Evolutionary conservation across 2,888 invertebrate species (phyloP).

Genomic region (Acanthacorydalis orientalis): DNA sequence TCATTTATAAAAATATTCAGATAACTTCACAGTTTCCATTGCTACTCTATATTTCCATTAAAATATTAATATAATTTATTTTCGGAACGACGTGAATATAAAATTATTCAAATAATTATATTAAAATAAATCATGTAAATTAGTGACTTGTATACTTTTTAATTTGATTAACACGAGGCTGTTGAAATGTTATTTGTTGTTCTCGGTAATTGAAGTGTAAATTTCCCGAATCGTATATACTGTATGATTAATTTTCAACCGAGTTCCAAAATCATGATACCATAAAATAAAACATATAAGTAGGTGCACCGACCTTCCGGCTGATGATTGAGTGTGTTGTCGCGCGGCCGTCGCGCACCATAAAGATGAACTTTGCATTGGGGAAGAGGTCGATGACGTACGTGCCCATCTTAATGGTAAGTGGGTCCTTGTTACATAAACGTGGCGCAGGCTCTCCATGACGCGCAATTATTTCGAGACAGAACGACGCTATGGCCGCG

Average conservation of each 20-base stretch:
- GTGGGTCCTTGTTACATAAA: slow-evolving; percentile 97
- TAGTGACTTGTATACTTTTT: too few relatives aligned
- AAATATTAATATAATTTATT: neutral
- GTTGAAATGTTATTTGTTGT: neutral
- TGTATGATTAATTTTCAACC: too few relatives aligned
- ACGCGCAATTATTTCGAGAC: slow-evolving; percentile 86
- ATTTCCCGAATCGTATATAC: too few relatives aligned
- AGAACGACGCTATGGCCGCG: slow-evolving; percentile 92
- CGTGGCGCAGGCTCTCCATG: slow-evolving; percentile 91
- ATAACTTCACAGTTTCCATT: neutral
- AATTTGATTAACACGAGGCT: neutral
- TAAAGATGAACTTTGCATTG: slow-evolving; percentile 92
- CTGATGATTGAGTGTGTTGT: slow-evolving; percentile 98
- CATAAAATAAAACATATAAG: neutral
- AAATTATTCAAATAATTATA: neutral
- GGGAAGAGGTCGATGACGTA: slow-evolving; percentile 93
- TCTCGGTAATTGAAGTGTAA: neutral
- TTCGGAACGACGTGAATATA: neutral
- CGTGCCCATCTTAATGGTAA: slow-evolving; percentile 91
- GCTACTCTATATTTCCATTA: neutral
- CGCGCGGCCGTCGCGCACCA: slow-evolving; percentile 96
- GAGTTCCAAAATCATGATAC: too few relatives aligned
- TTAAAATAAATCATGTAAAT: too few relatives aligned
- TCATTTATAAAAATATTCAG: too few relatives aligned
- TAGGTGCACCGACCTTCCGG: slow-evolving; percentile 47